These are phyloP conservation scores for Leucophora obtusa DNA, from an alignment of 2,888 invertebrate species.

Conservation along the genomic window DNA sequence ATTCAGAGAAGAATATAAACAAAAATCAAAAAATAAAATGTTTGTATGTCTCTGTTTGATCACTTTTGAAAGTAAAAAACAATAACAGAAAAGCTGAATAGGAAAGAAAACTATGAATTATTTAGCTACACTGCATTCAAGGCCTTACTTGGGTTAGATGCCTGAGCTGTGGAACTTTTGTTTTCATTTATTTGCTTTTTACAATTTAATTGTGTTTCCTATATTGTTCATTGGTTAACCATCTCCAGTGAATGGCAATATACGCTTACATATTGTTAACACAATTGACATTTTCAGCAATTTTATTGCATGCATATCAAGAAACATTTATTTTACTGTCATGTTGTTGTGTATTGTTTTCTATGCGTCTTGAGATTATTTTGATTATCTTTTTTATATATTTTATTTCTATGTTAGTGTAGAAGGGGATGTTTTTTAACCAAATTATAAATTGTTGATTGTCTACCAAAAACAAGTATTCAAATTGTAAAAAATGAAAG, in stretches of 20 bases:
- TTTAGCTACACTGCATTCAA: too few relatives aligned
- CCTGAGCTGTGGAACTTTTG: too few relatives aligned
- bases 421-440: background rate
- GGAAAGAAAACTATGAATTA: too few relatives aligned
- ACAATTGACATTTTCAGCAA: slow-evolving; percentile 45
- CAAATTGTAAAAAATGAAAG: too few relatives aligned
- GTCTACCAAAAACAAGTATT: background rate
- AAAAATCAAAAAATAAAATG: too few relatives aligned
- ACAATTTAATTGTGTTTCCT: too few relatives aligned
- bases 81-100: too few relatives aligned
- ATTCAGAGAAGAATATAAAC: too few relatives aligned
- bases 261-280: slow-evolving; percentile 14
- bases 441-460: background rate
- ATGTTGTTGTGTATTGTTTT: slow-evolving; percentile 7
- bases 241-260: background rate
- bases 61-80: too few relatives aligned
- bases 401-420: background rate
- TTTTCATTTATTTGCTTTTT: too few relatives aligned
- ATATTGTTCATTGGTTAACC: background rate
- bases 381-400: background rate
- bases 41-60: too few relatives aligned
- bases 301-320: slow-evolving; percentile 32
- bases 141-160: too few relatives aligned
- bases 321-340: slow-evolving; percentile 23
- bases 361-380: background rate